These are phyloP conservation scores for Cerastis leucographa DNA, from an alignment of 2,888 invertebrate genomes.

Conservation along the genomic window DNA sequence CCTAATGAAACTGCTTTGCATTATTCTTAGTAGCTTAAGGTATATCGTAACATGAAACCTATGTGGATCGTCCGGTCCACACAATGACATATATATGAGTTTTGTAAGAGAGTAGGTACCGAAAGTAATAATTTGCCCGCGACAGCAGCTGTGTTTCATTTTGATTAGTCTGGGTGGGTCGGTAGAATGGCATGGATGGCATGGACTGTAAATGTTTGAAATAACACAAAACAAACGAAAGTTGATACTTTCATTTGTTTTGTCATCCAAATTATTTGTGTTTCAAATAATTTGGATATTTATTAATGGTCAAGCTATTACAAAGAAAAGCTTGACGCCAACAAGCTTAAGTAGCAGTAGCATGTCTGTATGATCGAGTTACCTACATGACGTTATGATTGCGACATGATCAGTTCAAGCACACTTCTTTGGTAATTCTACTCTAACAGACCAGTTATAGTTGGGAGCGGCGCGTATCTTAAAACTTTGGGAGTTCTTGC, in stretches of 20 bases:
- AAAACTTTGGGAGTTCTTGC: background rate
- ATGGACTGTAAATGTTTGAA: background rate
- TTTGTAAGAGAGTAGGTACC: constrained; percentile 1
- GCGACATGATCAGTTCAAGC: background rate
- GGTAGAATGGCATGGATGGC: background rate
- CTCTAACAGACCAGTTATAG: background rate
- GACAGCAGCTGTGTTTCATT: constrained; percentile 34
- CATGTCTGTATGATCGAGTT: background rate
- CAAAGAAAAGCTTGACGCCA: background rate
- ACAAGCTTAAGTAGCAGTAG: background rate
- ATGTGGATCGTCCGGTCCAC: background rate
- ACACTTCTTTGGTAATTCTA: background rate
- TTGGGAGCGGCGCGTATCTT: background rate
- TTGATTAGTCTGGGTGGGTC: constrained; percentile 11
- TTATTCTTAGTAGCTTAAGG: constrained; percentile 37
- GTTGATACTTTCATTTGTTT: background rate
- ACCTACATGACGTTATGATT: background rate
- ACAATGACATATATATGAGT: background rate
- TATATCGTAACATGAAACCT: constrained; percentile 11
- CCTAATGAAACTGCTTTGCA: constrained; percentile 38
- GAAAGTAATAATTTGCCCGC: constrained; percentile 9
- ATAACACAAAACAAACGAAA: constrained; percentile 16
- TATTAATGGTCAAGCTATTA: background rate
- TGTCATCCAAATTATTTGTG: no score
- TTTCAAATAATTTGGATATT: background rate